phyloP scores from a whole-genome alignment of 2,797 vertebrate genomes.

The Manis pentadactyla region DNA sequence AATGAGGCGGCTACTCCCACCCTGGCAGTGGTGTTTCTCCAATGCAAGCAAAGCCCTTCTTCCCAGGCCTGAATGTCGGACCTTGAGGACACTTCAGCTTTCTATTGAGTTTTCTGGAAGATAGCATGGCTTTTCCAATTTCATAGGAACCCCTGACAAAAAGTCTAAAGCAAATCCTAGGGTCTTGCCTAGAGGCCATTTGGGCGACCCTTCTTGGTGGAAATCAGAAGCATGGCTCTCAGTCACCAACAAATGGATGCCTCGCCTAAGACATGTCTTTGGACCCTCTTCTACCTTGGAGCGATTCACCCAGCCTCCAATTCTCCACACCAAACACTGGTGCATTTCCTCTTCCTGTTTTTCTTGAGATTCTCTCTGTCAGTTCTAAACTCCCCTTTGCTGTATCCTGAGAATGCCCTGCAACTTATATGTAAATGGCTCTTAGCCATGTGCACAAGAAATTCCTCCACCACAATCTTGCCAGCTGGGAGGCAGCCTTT shows the following conservation, averaged over 20 bases:
- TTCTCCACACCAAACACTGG: not conserved
- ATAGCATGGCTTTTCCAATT: not conserved
- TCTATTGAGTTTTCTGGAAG: not conserved
- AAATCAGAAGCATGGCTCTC: not conserved
- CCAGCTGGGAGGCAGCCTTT: not conserved
- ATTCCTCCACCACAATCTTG: not conserved
- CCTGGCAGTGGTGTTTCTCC: not conserved
- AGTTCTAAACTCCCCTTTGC: not conserved
- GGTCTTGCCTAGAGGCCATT: not conserved
- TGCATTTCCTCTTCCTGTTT: not conserved
- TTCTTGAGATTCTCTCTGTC: not conserved
- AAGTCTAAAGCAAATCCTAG: not conserved
- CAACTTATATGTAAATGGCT: slow-evolving; percentile 42
- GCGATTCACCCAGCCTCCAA: not conserved
- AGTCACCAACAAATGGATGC: not conserved
- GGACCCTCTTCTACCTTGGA: not conserved
- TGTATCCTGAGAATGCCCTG: not conserved
- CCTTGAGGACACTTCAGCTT: not conserved
- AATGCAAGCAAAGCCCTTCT: not conserved
- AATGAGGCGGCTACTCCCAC: not conserved
- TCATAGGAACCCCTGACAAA: not conserved
- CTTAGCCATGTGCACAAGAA: not conserved
- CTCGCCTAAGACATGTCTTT: not conserved
- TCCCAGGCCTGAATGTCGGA: not conserved
- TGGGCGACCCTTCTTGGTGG: not conserved